Base-by-base conservation (phyloP, 2,797 vertebrate species). In the Darevskia nairensis region DNA sequence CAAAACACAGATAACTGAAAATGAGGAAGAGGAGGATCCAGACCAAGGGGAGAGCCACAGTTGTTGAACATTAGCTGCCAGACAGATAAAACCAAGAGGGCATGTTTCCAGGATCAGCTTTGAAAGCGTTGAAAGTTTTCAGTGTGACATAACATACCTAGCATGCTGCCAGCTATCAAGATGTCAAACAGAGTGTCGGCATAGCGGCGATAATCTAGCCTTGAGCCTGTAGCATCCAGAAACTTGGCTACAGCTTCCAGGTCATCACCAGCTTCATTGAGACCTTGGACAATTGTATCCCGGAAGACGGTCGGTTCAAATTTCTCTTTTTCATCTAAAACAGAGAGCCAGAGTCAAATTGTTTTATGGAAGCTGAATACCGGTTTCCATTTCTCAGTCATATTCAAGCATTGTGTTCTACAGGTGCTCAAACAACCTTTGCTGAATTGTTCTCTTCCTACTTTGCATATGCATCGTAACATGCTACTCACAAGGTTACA, bases 251-350 rank as follows among this genome's bases (percentile, higher is more conserved):
- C 97, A 94, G 98, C 98, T 90, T 99, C 98, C 95, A 98, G 96
- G 95, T 98, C 98, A 81, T 94, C 96, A 13, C 97, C 97, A 90
- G 98, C 97, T 96, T 98, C 98, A 95, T 98, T 98, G 94, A 98
- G 98, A 91, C 98, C 98, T 91, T 97, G 97, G 93, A 98, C 96
- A 84, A 99, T 98, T 0, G 98, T 98, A 97, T 98, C 98, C 96
- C 98, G 97, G 96, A 99, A 99, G 94, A 98, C 97, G 87, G 98
- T 98, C 90, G 98, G 98, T 97, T 99, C 98, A 96, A 99, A 99
- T 97, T 98, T 99, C 98, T 98, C 98, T 96, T 98, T 99, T 98
- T 99, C 98, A 99, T 99, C 98, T 99, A 93, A 32, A 84, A 80
- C 90, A 91, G 27, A 92, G 9, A 84, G 46, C 6, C n/a, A 69